These are phyloP conservation scores for Plecturocebus donacophilus DNA, from an alignment of 2,113 vertebrate genomes.

Conservation along the genomic window DNA sequence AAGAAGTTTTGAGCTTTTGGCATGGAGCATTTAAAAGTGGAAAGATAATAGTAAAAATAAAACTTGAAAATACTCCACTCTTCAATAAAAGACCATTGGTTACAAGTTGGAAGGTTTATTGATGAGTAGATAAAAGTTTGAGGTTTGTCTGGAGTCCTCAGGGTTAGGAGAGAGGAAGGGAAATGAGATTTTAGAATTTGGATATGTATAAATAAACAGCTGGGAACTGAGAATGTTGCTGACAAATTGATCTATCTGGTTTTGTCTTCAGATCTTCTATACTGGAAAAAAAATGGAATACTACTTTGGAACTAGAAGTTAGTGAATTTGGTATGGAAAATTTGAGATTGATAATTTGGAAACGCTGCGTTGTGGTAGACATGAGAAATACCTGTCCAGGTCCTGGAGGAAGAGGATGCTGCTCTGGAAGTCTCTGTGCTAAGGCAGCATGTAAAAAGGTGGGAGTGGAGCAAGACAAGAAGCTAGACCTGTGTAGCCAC, in stretches of 20 bases:
- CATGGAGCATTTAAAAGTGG: background rate
- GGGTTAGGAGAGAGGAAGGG: background rate
- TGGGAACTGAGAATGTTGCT: background rate
- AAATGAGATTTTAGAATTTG: background rate
- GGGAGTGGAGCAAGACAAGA: background rate
- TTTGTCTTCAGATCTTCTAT: background rate
- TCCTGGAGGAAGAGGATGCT: background rate
- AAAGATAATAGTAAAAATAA: background rate
- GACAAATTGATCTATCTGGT: background rate
- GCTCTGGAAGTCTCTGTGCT: background rate
- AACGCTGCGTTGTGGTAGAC: background rate
- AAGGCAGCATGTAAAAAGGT: background rate
- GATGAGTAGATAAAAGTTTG: background rate
- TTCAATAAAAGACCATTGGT: background rate
- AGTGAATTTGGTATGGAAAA: background rate
- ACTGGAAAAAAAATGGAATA: background rate
- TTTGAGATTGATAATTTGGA: background rate
- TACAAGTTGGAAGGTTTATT: background rate
- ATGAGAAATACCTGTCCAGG: background rate
- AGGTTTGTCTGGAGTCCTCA: background rate
- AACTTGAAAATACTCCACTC: background rate
- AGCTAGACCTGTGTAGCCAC: background rate
- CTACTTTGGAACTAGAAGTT: background rate
- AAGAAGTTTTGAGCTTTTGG: background rate
- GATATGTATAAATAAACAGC: background rate